Conservation (phyloP, 1,140 invertebrate species). For the Sarcophaga bullata region DNA sequence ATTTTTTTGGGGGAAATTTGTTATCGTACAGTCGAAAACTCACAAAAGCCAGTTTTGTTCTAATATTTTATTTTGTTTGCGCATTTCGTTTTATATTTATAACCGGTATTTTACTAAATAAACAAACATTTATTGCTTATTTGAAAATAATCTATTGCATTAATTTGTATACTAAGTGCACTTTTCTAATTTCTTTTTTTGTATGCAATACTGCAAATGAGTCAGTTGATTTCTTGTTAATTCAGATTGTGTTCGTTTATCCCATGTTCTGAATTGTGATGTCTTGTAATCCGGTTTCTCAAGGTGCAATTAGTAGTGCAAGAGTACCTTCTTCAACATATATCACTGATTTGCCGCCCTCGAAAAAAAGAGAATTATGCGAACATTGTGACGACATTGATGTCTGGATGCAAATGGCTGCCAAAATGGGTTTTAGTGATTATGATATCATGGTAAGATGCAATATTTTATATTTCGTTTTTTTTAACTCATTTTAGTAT, state of each 20-base stretch:
- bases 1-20: background rate
- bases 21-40: background rate
- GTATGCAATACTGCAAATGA: background rate
- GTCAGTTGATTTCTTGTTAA: slow-evolving; percentile 1
- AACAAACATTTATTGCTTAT: background rate
- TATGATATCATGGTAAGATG: slow-evolving; percentile 70
- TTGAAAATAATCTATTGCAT: background rate
- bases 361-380: slow-evolving; percentile 75
- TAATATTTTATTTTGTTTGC: too few relatives aligned
- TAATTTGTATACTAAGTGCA: background rate
- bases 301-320: background rate
- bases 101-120: background rate
- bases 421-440: slow-evolving; percentile 68
- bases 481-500: too few relatives aligned
- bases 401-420: slow-evolving; percentile 80
- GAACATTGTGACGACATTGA: slow-evolving; percentile 80
- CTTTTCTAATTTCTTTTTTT: background rate
- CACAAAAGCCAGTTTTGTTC: background rate
- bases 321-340: background rate
- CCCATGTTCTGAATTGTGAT: background rate
- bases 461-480: too few relatives aligned
- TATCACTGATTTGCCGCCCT: slow-evolving; percentile 76
- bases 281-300: background rate
- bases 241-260: background rate
- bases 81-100: too few relatives aligned